These are phyloP conservation scores for Myiotriccus ornatus DNA, from an alignment of 2,797 vertebrate genomes.

Conservation along the genomic window DNA sequence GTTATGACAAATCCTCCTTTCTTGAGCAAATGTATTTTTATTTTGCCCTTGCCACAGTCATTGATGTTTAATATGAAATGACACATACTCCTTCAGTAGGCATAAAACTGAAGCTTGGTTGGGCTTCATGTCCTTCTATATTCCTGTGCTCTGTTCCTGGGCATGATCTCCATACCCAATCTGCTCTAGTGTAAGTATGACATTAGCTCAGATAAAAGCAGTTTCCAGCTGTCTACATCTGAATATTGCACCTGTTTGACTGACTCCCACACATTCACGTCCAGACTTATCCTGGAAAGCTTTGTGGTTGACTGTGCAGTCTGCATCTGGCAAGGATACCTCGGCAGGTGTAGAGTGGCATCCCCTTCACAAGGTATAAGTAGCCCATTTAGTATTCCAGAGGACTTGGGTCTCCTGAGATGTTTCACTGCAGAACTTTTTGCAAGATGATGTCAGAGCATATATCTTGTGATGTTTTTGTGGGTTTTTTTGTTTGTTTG, in stretches of 20 bases:
- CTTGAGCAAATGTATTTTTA: conserved; percentile 12
- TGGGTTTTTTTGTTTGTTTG: too few relatives aligned
- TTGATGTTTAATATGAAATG: neutral
- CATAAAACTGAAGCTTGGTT: neutral
- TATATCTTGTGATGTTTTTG: neutral
- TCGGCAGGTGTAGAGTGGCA: neutral
- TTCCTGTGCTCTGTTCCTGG: neutral
- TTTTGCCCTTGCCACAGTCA: conserved; percentile 8
- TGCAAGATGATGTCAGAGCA: neutral
- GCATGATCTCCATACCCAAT: rapidly evolving
- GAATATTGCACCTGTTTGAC: neutral
- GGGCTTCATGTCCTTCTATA: neutral
- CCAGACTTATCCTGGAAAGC: neutral
- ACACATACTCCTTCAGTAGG: neutral
- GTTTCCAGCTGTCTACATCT: neutral
- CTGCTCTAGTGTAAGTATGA: rapidly evolving
- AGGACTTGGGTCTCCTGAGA: rapidly evolving
- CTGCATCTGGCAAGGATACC: neutral
- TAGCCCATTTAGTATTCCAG: neutral
- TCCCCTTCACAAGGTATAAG: too few relatives aligned
- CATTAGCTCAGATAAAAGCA: neutral
- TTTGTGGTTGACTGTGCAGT: rapidly evolving
- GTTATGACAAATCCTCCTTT: conserved; percentile 20
- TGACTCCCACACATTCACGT: neutral
- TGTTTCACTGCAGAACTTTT: neutral